Base-by-base conservation (phyloP, 2,797 vertebrate species). In the Chelon auratus region DNA sequence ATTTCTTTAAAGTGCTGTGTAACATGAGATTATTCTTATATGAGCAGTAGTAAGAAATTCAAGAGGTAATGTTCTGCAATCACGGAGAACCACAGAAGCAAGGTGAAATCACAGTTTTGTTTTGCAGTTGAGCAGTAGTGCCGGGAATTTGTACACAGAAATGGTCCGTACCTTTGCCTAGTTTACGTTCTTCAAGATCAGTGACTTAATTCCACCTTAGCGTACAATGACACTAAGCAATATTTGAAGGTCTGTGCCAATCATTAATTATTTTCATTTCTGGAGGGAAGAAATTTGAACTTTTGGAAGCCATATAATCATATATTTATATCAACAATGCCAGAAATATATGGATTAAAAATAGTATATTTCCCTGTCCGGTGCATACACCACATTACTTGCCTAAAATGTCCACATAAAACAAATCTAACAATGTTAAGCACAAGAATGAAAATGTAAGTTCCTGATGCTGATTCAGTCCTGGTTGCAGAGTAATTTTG, bases 1-100 rank as follows among this genome's bases (percentile, higher is more conserved):
- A 70, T 77, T 74, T 86, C 60, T 83, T 87, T 93, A 93, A 94
- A 93, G 91, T 94, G 92, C 92, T 88, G 87, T 79, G 77, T 33
- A 40, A 88, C 72, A 88, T 70, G 72, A 90, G 75, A 89, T 73
- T 79, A 80, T 69, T 61, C 57, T 86, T 84, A 30, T 72, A 77
- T 77, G 79, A 87, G 80, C 80, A 89, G 81, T 81, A 85, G 89
- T 81, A 84, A 77, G 76, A 86, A 80, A 78, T 85, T 80, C 71
- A 84, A 87, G 80, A 90, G 80, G 88, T 91, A 82, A 89, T 68
- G 71, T 82, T 77, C 78, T 75, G 86, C 60, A 74, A 71, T 65
- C 50, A 75, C 62, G 72, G 71, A 88, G 72, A 89, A 84, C 45
- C 74, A 77, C 67, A 83, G 80, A 84, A 87, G 62, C 26, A 65